Base-by-base conservation (phyloP, 2,113 vertebrate species). In the Crotalus horridus region DNA sequence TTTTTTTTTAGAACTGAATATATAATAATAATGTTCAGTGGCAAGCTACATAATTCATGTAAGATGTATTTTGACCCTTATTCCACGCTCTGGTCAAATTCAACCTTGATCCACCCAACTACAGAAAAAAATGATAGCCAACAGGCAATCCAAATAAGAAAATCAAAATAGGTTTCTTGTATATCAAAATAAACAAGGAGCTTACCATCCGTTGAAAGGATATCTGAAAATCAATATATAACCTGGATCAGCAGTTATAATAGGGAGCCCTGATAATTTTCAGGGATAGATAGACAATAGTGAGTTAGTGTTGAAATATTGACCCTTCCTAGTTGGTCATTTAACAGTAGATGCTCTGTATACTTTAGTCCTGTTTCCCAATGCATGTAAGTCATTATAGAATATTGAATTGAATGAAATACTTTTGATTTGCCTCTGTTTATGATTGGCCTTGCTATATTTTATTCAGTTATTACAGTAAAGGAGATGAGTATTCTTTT, bases 291-390 rank as follows among this genome's bases (percentile, higher is more conserved):
- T 53, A 74, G 33, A 39, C 17, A 93, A 48, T 85, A 87, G 15
- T 29, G 0, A 0, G 20, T 69, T 8, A 48, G 1, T n/a, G 15
- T n/a, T n/a, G 89, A 92, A 24, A 26, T 88, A 81, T 0, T 0
- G 0, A 1, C 59, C 87, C 88, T 81, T 89, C 13, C 69, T 33
- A 89, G 20, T 0, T 90, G 48, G 0, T 10, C 4, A 46, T 91
- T 94, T 56, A 64, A 43, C 85, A 12, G 2, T 88, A 3, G 3
- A 3, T 69, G 8, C 89, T 94, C 0, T 3, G 1, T 81, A 33
- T 87, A 91, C 15, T 93, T 91, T 87, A 51, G 10, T 92, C 85
- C 43, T 89, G 21, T 17, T 12, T 81, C 29, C 43, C 21, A 74
- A 26, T 17, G 26, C 29, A 6, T 89, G 4, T 59, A 93, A 89